A percentile compares a stretch with the other conserved stretches of the same genome.
These are phyloP conservation scores for Microcebus griseorufus DNA, from an alignment of 2,113 vertebrate species.

Conservation along the genomic window DNA sequence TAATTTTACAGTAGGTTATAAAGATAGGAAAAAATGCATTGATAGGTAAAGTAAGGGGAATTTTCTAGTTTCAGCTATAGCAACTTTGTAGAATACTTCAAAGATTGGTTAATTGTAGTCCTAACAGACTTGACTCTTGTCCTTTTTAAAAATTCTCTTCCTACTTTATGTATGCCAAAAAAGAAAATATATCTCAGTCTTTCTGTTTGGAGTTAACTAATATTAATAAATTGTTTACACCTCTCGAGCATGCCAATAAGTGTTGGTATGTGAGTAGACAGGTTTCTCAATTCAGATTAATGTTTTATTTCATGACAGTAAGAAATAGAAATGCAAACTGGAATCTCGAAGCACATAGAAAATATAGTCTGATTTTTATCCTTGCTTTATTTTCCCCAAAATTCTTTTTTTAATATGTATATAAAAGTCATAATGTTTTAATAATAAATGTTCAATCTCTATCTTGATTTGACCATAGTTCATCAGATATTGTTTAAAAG, in stretches of 20 bases:
- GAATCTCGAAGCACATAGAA: constrained; percentile 38
- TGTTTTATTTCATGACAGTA: constrained; percentile 53
- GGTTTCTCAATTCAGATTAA: constrained; percentile 15
- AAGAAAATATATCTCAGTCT: constrained; percentile 51
- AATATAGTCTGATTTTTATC: constrained; percentile 63
- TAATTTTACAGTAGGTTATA: constrained; percentile 39
- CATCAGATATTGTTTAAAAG: constrained; percentile 77
- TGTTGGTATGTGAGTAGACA: background rate
- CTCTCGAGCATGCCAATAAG: constrained; percentile 31
- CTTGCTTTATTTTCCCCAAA: constrained; percentile 68
- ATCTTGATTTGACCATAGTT: constrained; percentile 79
- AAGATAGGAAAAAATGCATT: constrained; percentile 43
- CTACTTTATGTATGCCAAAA: constrained; percentile 39
- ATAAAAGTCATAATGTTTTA: constrained; percentile 76
- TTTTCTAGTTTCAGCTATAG: constrained; percentile 36
- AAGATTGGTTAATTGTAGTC: constrained; percentile 33
- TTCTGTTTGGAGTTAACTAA: constrained; percentile 49
- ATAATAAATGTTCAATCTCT: constrained; percentile 78
- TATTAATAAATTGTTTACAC: constrained; percentile 56
- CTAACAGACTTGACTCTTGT: constrained; percentile 2
- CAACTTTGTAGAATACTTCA: constrained; percentile 13
- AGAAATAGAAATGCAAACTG: constrained; percentile 48
- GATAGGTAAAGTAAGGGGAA: background rate
- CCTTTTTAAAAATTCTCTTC: constrained; percentile 29
- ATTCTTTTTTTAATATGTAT: constrained; percentile 71